Base-by-base conservation (phyloP, 2,797 vertebrate species). In the Neomorphus geoffroyi region DNA sequence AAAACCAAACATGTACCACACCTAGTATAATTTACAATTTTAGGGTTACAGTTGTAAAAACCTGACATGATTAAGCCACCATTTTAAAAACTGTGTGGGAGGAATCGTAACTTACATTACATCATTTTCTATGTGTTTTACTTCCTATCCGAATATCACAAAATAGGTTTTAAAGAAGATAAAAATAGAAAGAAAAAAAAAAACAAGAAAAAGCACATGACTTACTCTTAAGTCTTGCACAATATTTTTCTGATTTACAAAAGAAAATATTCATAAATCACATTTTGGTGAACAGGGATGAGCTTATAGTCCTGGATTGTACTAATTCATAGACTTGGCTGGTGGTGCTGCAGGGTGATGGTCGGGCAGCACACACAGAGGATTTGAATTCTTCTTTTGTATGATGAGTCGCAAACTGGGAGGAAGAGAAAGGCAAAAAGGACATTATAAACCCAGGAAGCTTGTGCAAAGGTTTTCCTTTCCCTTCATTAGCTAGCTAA, bases 391-490 rank as follows among this genome's bases (percentile, higher is more conserved):
- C 35, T 37, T 61, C 8, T 32, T 48, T 26, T n/a, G 26, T 11
- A 28, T 10, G n/a, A 39, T 17, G n/a, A 53, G 18, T 7, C 3
- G 0, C 37, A 70, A 65, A n/a, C 0, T 10, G 7, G 19, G 46
- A 78, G 8, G 48, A 70, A 70, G 23, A 37, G 33, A 30, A 82
- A 56, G 45, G 30, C 41, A 66, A 50, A 69, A 71, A 58, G 21
- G 41, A 9, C 41, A 18, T 15, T 21, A 14, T 4, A 80, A 67
- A 83, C 26, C 6, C 13, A 45, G n/a, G 12, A 50, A 51, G 21
- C 41, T 67, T 24, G 15, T 13, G 51, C 24, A 39, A 46, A 43
- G n/a, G 15, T 39, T 2, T 7, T 10, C 32, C 48, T 32, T 43
- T 33, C 6, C n/a, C 18, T 45, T 58, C 11, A 4, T 35, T 46